phyloP scores from a whole-genome alignment of 2,113 vertebrate genomes.

The Todiramphus saurophagus region DNA sequence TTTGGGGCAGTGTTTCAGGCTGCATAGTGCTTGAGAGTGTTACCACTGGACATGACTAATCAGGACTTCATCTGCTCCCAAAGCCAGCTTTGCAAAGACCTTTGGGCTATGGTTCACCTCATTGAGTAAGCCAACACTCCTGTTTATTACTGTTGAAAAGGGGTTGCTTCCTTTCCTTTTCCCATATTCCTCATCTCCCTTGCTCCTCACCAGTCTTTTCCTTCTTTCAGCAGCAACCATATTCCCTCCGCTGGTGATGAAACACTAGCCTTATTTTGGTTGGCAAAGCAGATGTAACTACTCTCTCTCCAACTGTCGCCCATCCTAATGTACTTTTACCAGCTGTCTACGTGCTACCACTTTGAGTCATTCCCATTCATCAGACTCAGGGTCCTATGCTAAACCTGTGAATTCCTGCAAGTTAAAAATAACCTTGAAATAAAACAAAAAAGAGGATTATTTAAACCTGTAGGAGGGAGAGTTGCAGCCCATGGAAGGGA shows the following conservation, averaged over 20 bases:
- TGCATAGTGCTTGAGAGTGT: background rate
- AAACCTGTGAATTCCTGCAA: background rate
- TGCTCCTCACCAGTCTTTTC: background rate
- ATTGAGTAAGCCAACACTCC: background rate
- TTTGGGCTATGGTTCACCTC: background rate
- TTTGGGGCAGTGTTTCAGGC: background rate
- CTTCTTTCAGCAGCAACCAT: background rate
- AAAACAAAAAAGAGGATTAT: background rate
- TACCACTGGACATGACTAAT: background rate
- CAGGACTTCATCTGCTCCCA: background rate
- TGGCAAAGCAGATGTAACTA: background rate
- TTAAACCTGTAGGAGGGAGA: background rate
- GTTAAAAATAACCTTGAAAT: background rate
- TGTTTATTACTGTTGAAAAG: background rate
- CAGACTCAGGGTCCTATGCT: background rate
- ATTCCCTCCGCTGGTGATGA: background rate
- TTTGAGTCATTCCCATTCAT: background rate
- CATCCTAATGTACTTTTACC: background rate
- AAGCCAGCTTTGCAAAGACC: background rate
- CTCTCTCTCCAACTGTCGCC: background rate
- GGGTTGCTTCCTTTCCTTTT: background rate
- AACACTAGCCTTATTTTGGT: background rate
- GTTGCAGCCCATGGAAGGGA: background rate
- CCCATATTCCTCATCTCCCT: background rate
- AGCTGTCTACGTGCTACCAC: background rate